Conservation (phyloP, 2,888 invertebrate species). For the Leptopilina myrica region DNA sequence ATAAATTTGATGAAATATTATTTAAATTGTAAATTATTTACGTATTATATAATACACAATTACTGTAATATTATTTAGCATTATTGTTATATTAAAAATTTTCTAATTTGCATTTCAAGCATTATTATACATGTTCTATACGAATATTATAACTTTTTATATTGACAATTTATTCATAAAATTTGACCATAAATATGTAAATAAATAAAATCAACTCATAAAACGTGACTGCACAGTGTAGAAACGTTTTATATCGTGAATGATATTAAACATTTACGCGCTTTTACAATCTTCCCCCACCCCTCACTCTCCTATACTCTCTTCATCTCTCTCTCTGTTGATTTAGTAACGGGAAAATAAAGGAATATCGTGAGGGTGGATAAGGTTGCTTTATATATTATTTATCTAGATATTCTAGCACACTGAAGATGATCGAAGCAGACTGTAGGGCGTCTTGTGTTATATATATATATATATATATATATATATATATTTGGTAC, state of each 20-base stretch:
- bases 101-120: too few species aligned
- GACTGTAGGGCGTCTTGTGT: conserved; percentile 26
- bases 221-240: neutral
- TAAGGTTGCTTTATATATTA: neutral
- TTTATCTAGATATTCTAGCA: conserved; percentile 27
- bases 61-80: too few species aligned
- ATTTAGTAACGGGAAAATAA: conserved; percentile 12
- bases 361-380: conserved; percentile 41
- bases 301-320: too few species aligned
- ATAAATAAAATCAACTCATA: neutral
- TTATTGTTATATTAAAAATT: too few species aligned
- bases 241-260: neutral
- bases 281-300: neutral
- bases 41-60: too few species aligned
- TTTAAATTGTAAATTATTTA: too few species aligned
- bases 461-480: too few species aligned
- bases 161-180: too few species aligned
- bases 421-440: conserved; percentile 1
- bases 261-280: neutral
- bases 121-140: too few species aligned
- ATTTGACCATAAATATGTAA: too few species aligned
- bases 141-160: too few species aligned
- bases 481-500: conserved; percentile 17
- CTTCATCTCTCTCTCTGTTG: neutral
- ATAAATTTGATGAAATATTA: too few species aligned